Conservation (phyloP, 2,113 vertebrate genomes). For the Embiotoca jacksoni region DNA sequence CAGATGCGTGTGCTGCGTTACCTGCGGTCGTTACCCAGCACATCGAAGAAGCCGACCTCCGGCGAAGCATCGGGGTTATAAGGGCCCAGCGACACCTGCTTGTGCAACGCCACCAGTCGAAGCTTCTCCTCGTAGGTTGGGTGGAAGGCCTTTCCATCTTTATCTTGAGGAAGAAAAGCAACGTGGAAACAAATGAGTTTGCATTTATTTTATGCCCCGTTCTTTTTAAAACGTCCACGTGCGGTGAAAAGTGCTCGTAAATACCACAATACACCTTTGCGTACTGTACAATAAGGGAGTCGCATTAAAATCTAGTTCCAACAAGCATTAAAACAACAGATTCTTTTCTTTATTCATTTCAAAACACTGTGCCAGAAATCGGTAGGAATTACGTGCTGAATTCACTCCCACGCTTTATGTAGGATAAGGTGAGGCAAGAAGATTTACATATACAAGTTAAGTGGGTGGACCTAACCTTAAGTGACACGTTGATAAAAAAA, state of each 20-base stretch:
- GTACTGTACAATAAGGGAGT: not conserved
- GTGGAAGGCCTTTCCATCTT: conserved; percentile 99
- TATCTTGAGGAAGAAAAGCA: conserved; percentile 84
- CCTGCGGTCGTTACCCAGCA: conserved; percentile 97
- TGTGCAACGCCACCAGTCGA: conserved; percentile 94
- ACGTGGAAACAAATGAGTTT: not conserved
- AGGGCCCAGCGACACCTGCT: conserved; percentile 93
- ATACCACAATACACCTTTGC: not conserved
- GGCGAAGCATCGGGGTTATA: conserved; percentile 96
- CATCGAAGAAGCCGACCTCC: conserved; percentile 98
- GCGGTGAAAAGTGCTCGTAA: not conserved
- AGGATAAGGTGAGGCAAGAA: not conserved
- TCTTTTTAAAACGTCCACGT: not conserved
- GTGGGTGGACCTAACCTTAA: conserved; percentile 25
- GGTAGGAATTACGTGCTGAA: not conserved
- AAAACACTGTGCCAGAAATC: not conserved
- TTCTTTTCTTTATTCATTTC: not conserved
- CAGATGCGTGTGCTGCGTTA: conserved; percentile 68
- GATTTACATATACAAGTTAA: conserved; percentile 3
- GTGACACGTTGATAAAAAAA: not conserved
- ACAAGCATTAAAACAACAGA: not conserved
- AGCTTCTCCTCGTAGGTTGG: conserved; percentile 98
- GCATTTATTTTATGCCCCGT: not conserved
- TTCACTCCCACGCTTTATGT: not conserved
- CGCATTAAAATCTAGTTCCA: not conserved